phyloP scores from a whole-genome alignment of 2,113 vertebrate genomes.

The Trogon surrucura region DNA sequence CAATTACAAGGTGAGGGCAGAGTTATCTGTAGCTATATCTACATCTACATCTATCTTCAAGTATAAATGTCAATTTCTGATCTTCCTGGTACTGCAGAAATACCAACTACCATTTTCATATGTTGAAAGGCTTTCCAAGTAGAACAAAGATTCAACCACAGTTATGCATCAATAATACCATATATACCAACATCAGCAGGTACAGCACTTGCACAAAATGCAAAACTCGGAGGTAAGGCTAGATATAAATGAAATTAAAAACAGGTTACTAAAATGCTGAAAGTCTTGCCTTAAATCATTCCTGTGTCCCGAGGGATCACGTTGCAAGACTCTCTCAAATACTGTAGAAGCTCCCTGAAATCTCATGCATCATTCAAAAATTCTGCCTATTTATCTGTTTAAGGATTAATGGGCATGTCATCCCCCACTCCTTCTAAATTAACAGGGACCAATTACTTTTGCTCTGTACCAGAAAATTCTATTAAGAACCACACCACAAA shows the following conservation, averaged over 20 bases:
- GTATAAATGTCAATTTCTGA: not conserved
- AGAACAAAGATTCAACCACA: not conserved
- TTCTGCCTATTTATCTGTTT: conserved; percentile 24
- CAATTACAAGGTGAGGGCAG: rapidly evolving
- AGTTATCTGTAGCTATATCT: not conserved
- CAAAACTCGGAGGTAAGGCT: not conserved
- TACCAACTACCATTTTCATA: not conserved
- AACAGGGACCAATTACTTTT: not conserved
- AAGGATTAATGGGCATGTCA: conserved; percentile 19
- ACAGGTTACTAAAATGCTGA: not conserved
- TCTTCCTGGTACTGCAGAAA: not conserved
- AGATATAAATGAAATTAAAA: not conserved
- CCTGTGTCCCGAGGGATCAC: not conserved
- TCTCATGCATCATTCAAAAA: conserved; percentile 18
- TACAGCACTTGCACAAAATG: not conserved
- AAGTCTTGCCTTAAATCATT: not conserved
- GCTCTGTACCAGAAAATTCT: conserved; percentile 15
- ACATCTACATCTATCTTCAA: not conserved
- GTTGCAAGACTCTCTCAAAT: not conserved
- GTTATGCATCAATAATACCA: not conserved
- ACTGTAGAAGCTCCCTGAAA: conserved; percentile 17
- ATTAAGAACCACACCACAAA: not conserved
- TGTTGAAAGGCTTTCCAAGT: not conserved
- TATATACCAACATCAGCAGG: not conserved
- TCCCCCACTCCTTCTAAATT: not conserved